Evolutionary conservation across 2,113 vertebrate genomes (phyloP).

Genomic region (Mesocricetus auratus): DNA sequence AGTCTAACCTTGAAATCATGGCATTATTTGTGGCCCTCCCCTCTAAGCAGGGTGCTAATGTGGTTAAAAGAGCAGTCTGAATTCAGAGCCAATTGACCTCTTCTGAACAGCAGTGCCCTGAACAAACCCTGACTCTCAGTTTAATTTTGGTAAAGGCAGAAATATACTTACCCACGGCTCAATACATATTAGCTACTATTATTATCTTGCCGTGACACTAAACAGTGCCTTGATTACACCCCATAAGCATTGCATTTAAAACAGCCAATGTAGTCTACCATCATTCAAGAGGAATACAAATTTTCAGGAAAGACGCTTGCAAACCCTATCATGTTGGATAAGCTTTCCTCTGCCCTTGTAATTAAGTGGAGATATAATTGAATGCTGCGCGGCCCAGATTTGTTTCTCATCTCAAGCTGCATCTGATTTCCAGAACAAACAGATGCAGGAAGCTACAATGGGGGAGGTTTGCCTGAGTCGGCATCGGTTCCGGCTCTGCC

Average conservation of each 20-base stretch:
- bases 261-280: constrained; percentile 3
- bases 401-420: constrained; percentile 41
- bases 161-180: neutral
- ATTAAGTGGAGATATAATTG: neutral
- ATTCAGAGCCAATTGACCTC: neutral
- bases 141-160: constrained; percentile 26
- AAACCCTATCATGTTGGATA: neutral
- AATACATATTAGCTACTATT: neutral
- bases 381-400: neutral
- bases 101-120: neutral
- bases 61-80: constrained; percentile 20
- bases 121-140: neutral
- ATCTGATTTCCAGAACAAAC: constrained; percentile 45
- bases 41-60: neutral
- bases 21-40: neutral
- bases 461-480: neutral
- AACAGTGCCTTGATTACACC: constrained; percentile 25
- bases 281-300: neutral
- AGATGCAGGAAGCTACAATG: neutral
- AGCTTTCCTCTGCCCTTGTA: constrained; percentile 15
- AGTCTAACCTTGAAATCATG: neutral
- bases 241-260: constrained; percentile 17
- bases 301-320: neutral
- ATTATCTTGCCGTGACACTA: constrained; percentile 15
- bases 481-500: neutral